Percentiles rank a stretch among this genome's conserved stretches.
These are phyloP conservation scores for Catharus ustulatus DNA, from an alignment of 2,797 vertebrate genomes.

Conservation along the genomic window DNA sequence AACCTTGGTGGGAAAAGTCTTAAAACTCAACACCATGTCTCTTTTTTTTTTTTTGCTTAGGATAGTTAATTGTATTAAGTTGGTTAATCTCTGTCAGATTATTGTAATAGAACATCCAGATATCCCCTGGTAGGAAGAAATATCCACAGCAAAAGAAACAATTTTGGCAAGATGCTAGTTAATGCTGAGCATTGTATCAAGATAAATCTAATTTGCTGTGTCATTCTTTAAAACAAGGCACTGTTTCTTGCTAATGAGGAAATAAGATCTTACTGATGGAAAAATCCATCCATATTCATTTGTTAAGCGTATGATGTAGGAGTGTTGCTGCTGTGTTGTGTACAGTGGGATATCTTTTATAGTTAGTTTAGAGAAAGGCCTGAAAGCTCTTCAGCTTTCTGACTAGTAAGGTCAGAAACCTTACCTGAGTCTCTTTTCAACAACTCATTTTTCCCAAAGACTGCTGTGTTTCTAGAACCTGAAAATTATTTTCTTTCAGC, in stretches of 20 bases:
- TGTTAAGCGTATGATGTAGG: not conserved
- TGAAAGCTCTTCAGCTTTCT: not conserved
- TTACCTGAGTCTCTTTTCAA: not conserved
- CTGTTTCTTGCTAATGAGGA: slow-evolving; percentile 29
- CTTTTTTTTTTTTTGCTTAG: not conserved
- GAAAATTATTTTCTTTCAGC: not conserved
- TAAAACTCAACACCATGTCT: not conserved
- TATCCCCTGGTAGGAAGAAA: not conserved
- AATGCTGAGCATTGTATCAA: not conserved
- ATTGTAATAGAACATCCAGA: not conserved
- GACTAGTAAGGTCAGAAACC: not conserved
- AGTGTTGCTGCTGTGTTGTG: not conserved
- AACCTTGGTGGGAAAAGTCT: not conserved
- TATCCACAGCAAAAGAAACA: not conserved
- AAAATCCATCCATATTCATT: not conserved
- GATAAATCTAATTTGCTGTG: slow-evolving; percentile 14
- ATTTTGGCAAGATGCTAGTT: not conserved
- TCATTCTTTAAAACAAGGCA: not conserved
- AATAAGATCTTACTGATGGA: slow-evolving; percentile 37
- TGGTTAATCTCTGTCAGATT: not conserved
- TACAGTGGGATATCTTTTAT: not conserved
- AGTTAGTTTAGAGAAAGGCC: not conserved
- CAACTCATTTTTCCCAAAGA: not conserved
- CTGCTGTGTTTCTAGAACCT: not conserved
- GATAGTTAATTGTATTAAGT: not conserved